Conservation (phyloP, 2,113 vertebrate species). For the western clawed frog (Xenopus tropicalis) region UCB_Xtro_10.0 CM004451.2:15053501-15054000, state of each 20-base stretch:
- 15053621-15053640: not conserved
- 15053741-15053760: constrained; percentile 77
- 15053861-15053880: constrained; percentile 53
- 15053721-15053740: constrained; percentile 61
- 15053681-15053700: constrained; percentile 72
- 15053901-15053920: no score
- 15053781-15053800: constrained; percentile 74
- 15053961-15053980: no score
- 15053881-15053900: no score
- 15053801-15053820: constrained; percentile 72
- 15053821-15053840: constrained; percentile 75
- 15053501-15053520: no score
- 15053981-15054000: no score
- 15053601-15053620: no score
- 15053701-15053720: constrained; percentile 62
- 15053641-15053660: constrained; percentile 57
- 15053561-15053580: no score
- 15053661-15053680: constrained; percentile 89
- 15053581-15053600: no score
- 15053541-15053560: no score
- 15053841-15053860: constrained; percentile 69
- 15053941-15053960: no score
- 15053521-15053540: no score
- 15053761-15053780: constrained; percentile 65
- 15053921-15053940: no score